Evolutionary conservation across 2,113 vertebrate species (phyloP).

Genomic region (Zingel zingel): DNA sequence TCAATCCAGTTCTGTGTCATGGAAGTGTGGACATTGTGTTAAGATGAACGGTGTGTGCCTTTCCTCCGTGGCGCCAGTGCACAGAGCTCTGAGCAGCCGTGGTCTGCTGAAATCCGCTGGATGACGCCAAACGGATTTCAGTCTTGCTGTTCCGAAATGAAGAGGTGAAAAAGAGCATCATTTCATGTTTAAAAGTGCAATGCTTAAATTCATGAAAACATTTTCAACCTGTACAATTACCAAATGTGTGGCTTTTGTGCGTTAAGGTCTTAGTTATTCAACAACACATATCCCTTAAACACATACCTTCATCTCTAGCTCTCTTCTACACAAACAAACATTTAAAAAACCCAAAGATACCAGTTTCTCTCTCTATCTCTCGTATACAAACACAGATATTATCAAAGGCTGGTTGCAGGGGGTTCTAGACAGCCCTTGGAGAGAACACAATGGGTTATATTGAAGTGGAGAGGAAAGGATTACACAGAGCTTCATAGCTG

Average conservation of each 20-base stretch:
- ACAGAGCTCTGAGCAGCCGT: too few species aligned
- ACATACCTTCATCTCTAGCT: background rate
- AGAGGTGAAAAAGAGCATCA: too few species aligned
- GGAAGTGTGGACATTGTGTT: too few species aligned
- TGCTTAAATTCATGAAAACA: too few species aligned
- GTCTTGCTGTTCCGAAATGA: too few species aligned
- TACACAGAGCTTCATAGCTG: background rate
- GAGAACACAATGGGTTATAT: slow-evolving; percentile 34
- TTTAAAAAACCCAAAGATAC: background rate
- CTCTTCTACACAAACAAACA: background rate
- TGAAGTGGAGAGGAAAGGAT: slow-evolving; percentile 13
- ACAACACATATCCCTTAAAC: background rate
- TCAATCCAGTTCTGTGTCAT: too few species aligned
- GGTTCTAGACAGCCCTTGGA: background rate
- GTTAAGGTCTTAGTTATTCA: background rate
- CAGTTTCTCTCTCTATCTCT: background rate
- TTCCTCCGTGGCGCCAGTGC: too few species aligned
- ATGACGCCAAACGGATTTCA: too few species aligned
- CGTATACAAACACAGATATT: slow-evolving; percentile 18
- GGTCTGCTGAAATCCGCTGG: too few species aligned
- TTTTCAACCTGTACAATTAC: background rate
- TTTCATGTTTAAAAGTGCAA: too few species aligned
- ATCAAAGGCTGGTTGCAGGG: slow-evolving; percentile 17
- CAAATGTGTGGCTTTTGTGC: background rate
- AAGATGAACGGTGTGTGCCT: too few species aligned